phyloP scores from a whole-genome alignment of 2,888 invertebrate genomes.

The Mythimna ferrago region DNA sequence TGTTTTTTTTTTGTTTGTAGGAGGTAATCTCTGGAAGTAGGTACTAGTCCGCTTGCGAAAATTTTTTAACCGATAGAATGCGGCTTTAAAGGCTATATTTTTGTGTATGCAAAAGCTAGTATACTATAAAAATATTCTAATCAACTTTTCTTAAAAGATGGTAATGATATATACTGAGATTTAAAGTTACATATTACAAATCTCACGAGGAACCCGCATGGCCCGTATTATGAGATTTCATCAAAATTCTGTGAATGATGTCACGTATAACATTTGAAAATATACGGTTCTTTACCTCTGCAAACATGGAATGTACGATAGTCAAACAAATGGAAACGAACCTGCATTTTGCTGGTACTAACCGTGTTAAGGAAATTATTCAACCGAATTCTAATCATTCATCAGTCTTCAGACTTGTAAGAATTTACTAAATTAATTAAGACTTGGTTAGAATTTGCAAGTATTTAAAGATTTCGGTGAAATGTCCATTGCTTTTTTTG shows the following conservation, averaged over 20 bases:
- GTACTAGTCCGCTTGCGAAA: no score
- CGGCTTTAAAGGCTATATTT: no score
- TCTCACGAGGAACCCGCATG: constrained; percentile 6
- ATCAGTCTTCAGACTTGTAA: constrained; percentile 9
- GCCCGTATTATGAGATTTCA: constrained; percentile 17
- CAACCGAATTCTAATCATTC: constrained; percentile 39
- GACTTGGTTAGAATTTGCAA: not conserved
- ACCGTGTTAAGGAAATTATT: constrained; percentile 52
- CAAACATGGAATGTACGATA: constrained; percentile 55
- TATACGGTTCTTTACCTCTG: constrained; percentile 57
- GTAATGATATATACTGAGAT: no score
- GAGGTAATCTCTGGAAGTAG: no score
- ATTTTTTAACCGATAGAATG: no score
- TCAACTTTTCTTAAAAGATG: no score
- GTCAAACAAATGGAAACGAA: constrained; percentile 47
- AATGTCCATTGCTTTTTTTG: not conserved
- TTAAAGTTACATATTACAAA: no score
- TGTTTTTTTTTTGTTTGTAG: no score
- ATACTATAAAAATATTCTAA: no score
- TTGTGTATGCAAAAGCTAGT: no score
- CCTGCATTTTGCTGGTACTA: constrained; percentile 50
- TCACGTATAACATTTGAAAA: constrained; percentile 19
- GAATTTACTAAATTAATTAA: constrained; percentile 24
- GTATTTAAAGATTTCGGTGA: not conserved
- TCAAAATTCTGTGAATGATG: constrained; percentile 18